phyloP scores from a whole-genome alignment of 2,113 vertebrate genomes.

The Rhabdornis inornatus region DNA sequence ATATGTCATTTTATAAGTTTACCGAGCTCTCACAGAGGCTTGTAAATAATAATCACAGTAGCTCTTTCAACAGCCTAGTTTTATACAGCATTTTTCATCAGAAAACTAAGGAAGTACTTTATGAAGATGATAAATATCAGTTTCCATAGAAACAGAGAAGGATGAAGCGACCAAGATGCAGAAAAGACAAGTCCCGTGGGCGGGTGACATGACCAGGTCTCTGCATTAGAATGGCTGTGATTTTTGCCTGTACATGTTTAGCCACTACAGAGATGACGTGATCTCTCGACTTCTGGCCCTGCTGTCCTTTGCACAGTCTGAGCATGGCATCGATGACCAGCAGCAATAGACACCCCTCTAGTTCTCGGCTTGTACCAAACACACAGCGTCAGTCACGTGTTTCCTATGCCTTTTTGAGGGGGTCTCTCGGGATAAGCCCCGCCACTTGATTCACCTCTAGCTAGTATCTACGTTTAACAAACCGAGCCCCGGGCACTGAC shows the following conservation, averaged over 20 bases:
- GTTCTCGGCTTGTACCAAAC: too few relatives aligned
- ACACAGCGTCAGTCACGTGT: rapidly evolving
- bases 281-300: neutral
- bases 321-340: neutral
- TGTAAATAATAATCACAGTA: neutral
- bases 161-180: neutral
- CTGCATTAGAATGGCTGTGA: neutral
- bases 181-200: neutral
- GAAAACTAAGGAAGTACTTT: neutral
- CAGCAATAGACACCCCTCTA: rapidly evolving
- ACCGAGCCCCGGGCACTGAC: rapidly evolving
- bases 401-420: rapidly evolving
- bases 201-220: neutral
- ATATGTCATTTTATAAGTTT: neutral
- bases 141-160: neutral
- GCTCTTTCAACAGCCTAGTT: neutral
- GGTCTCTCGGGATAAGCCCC: neutral
- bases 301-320: neutral
- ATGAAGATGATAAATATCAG: neutral
- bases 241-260: neutral
- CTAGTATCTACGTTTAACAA: rapidly evolving
- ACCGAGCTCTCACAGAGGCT: neutral
- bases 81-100: neutral
- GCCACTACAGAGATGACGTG: neutral
- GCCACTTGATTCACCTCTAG: rapidly evolving